Evolutionary conservation across 2,888 invertebrate species (phyloP), one percentile per base, ranked within the genome.

Genomic region (Ophion costatus): DNA sequence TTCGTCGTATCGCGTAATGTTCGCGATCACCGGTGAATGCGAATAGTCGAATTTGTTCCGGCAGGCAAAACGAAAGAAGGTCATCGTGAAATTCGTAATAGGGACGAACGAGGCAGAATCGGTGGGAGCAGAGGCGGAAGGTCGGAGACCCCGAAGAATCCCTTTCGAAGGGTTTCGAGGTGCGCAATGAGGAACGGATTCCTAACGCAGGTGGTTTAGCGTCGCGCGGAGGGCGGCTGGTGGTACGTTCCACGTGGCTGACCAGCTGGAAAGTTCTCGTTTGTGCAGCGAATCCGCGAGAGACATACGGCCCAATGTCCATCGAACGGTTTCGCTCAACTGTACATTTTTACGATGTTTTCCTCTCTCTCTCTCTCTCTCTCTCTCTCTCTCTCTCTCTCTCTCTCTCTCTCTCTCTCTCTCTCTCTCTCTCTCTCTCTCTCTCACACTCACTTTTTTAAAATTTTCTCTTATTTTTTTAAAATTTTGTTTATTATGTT

Each of bases 231-330:
- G 51, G 14, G 51, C 51, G 51, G 5, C 17, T 17, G 17, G 45
- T 56, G 69, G 79, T 79, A 80, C 66, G 78, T 82, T 84, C 74
- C 84, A 56, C 82, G 71, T 67, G 79, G 79, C 38, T 76, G 76
- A 56, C 71, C 82, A 82, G 76, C 76, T 82, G 82, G 79, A 85
- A 82, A 75, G 61, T 73, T 80, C 66, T 85, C 76, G 79, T 64
- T 79, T 79, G 78, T 67, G 66, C 71, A 66, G 66, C 24, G 29
- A 56, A 63, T 74, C 63, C 63, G 33, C n/a, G 70, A 71, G 77
- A 51, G 20, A 76, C 61, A 42, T 38, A 6, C 78, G 64, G 66
- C 45, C 10, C 51, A 78, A 63, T 56, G 61, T 56, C 56, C 61
- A 75, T 51, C 69, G 51, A 69, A 45, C 42, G 20, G 42, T 77